These are phyloP conservation scores for Entomyzon cyanotis DNA, from an alignment of 2,113 vertebrate genomes.

Conservation along the genomic window DNA sequence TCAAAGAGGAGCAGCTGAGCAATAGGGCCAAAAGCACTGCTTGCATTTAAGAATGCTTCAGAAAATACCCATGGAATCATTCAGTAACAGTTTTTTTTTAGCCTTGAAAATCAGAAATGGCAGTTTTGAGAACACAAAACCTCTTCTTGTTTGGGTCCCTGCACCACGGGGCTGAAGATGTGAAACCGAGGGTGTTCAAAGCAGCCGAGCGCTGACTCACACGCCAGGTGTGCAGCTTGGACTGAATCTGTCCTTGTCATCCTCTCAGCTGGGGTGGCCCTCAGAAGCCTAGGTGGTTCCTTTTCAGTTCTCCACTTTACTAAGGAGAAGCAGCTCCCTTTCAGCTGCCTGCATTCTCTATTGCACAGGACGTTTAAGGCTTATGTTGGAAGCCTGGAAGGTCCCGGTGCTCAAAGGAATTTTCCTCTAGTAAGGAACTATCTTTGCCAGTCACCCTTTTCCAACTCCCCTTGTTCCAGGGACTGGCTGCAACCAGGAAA, in stretches of 20 bases:
- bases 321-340: neutral
- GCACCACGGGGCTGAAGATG: neutral
- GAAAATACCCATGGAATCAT: neutral
- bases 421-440: neutral
- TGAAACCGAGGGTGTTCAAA: neutral
- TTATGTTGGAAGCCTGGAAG: neutral
- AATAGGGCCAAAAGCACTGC: neutral
- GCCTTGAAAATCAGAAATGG: neutral
- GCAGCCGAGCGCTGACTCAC: neutral
- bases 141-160: neutral
- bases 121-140: neutral
- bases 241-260: fast-evolving
- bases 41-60: neutral
- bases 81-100: neutral
- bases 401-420: neutral
- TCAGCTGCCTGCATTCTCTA: neutral
- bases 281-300: neutral
- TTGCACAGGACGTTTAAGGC: neutral
- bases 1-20: neutral
- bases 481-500: neutral
- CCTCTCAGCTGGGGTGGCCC: neutral
- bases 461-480: neutral
- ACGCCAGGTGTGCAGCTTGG: fast-evolving
- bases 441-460: neutral
- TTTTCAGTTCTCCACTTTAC: neutral